These are phyloP conservation scores for Geococcyx californianus DNA, from an alignment of 2,113 vertebrate species.

Conservation along the genomic window DNA sequence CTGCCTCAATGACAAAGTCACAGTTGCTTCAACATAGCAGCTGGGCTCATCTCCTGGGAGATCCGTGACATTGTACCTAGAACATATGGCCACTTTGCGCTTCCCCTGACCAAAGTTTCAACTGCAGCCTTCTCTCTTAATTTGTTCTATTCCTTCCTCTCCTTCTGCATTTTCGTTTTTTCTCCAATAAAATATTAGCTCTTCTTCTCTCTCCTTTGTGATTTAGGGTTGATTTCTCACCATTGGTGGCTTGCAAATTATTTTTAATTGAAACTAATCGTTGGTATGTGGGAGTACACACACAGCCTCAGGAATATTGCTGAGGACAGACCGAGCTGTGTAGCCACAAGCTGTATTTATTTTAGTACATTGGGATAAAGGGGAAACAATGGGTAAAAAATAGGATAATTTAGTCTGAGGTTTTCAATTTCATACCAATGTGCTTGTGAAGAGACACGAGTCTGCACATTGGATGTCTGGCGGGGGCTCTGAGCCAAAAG, in stretches of 20 bases:
- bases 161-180: not conserved
- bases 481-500: not conserved
- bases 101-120: not conserved
- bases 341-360: not conserved
- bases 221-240: not conserved
- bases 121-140: not conserved
- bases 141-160: not conserved
- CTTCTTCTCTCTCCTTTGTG: not conserved
- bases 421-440: not conserved
- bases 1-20: not conserved
- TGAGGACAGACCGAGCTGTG: not conserved
- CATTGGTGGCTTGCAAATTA: not conserved
- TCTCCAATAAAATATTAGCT: not conserved
- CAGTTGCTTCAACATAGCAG: not conserved
- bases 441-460: not conserved
- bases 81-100: not conserved
- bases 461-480: not conserved
- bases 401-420: not conserved
- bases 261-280: not conserved
- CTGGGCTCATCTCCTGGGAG: constrained; percentile 4
- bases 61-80: not conserved
- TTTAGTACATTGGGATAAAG: not conserved
- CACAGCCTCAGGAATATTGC: not conserved
- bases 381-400: not conserved
- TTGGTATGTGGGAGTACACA: not conserved